phyloP scores from a whole-genome alignment of 2,113 vertebrate genomes.

The Apus apus region DNA sequence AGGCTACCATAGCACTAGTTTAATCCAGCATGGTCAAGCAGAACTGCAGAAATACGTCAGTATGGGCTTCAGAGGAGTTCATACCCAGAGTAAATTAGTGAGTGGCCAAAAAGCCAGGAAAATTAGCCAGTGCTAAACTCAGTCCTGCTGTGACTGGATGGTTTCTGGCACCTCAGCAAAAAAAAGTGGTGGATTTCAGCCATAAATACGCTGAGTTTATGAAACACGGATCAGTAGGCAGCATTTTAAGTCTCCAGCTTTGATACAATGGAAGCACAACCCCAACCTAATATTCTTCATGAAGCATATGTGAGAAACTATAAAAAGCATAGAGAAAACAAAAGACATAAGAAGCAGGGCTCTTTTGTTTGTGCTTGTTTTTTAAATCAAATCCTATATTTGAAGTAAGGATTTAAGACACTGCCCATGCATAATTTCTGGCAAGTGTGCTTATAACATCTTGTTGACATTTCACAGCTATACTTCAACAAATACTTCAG shows the following conservation, averaged over 20 bases:
- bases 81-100: neutral
- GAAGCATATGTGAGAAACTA: neutral
- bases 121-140: conserved; percentile 2
- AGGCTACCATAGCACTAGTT: neutral
- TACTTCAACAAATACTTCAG: conserved; percentile 14
- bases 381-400: neutral
- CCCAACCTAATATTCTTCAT: neutral
- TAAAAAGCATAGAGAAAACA: neutral
- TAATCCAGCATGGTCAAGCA: neutral
- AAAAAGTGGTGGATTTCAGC: neutral
- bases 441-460: neutral
- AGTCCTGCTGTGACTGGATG: neutral
- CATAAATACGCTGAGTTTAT: neutral
- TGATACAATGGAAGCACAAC: neutral
- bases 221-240: neutral
- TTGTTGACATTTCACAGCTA: conserved; percentile 43
- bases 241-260: neutral
- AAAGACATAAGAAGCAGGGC: neutral
- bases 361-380: neutral
- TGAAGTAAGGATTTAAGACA: neutral
- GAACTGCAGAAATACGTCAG: neutral
- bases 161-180: neutral
- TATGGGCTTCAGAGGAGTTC: neutral
- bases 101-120: neutral
- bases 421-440: neutral